Conservation (phyloP, 2,113 vertebrate genomes). For the Rissa tridactyla region DNA sequence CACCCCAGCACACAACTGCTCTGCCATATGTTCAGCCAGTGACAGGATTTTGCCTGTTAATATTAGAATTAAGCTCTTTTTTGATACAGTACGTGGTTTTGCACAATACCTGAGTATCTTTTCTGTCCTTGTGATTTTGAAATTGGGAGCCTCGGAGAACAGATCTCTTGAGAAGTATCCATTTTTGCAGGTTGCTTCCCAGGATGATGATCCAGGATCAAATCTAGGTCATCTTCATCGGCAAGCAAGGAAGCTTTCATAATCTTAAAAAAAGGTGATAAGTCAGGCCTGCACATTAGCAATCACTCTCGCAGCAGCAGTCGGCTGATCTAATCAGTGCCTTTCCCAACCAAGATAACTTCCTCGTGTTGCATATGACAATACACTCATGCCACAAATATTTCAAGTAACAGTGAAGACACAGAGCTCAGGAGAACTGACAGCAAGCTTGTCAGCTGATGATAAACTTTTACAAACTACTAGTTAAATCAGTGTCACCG, state of each 20-base stretch:
- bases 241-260: constrained; percentile 95
- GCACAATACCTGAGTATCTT: constrained; percentile 73
- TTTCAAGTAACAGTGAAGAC: neutral
- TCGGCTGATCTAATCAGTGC: neutral
- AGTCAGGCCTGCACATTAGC: neutral
- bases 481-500: neutral
- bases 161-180: constrained; percentile 76
- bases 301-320: neutral
- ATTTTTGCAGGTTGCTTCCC: constrained; percentile 24
- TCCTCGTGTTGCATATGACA: neutral
- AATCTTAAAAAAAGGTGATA: constrained; percentile 73
- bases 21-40: neutral
- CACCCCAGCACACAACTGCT: neutral
- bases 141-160: constrained; percentile 78
- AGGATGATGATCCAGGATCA: constrained; percentile 67
- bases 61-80: neutral
- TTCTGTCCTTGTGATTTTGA: constrained; percentile 72
- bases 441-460: neutral
- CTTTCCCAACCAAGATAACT: neutral
- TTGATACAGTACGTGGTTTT: accelerated
- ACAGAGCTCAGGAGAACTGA: neutral
- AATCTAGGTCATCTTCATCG: constrained; percentile 87
- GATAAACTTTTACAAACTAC: neutral
- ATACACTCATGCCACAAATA: neutral
- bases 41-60: neutral